phyloP scores from a whole-genome alignment of 2,113 vertebrate species.

The Coregonus clupeaformis region DNA sequence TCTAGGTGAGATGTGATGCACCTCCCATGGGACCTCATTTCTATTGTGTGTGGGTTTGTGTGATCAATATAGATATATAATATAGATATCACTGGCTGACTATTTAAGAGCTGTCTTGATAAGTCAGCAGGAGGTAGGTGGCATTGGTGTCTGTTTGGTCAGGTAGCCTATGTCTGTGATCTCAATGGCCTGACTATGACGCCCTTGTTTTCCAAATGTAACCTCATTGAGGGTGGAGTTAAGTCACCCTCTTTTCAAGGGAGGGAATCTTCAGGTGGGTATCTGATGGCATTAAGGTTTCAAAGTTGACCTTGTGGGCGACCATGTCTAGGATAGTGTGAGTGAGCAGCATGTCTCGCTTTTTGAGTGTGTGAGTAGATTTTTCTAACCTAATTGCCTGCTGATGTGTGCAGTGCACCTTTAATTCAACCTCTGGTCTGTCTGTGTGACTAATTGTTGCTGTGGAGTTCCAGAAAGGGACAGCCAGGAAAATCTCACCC shows the following conservation, averaged over 20 bases:
- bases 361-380: no score
- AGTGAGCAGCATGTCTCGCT: no score
- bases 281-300: not conserved
- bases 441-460: constrained; percentile 48
- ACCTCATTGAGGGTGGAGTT: not conserved
- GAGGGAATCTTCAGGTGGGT: not conserved
- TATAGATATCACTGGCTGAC: not conserved
- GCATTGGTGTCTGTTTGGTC: not conserved
- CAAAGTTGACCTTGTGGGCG: not conserved
- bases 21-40: no score
- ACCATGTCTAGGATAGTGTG: no score
- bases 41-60: not conserved
- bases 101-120: not conserved
- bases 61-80: not conserved
- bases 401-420: not conserved
- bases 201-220: not conserved
- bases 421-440: not conserved
- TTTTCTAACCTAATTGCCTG: no score
- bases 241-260: not conserved
- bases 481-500: constrained; percentile 43
- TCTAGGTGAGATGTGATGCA: no score
- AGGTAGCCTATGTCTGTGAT: not conserved
- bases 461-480: constrained; percentile 37
- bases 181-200: not conserved
- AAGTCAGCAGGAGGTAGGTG: not conserved